Base-by-base conservation (phyloP, 2,113 vertebrate genomes). In the Chlorodrepanis virens region DNA sequence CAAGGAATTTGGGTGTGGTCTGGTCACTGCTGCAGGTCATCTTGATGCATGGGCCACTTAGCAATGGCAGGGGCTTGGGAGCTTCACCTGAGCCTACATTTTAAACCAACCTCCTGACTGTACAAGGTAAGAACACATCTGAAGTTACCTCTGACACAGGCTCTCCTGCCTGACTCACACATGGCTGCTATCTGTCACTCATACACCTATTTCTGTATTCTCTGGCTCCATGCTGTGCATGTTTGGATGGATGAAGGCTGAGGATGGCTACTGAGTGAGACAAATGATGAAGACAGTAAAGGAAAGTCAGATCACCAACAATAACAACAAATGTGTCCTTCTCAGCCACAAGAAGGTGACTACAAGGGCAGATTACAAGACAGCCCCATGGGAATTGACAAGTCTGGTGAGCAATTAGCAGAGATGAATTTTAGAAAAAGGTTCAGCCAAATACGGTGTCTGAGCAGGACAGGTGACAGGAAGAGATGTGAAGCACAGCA, bases 291-390 rank as follows among this genome's bases (percentile, higher is more conserved):
- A 70, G 33, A 59, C 20, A 56, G 75, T 22, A 78, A 78, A 87
- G 37, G 39, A 50, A 94, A 81, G 63, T 10, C 50, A 67, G 61
- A 35, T 29, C 64, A 60, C 57, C 31, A 63, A 7, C 10, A 35
- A 3, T 8, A 64, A 74, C 57, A 63, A 39, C 0, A 0, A 67
- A 22, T 3, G 7, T 8, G 11, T 60, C 54, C 24, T 83, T 45
- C 64, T 81, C 52, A 67, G 85, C 15, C 82, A 74, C 37, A 40
- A 70, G 76, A 59, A 39, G 64, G 50, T 5, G 1, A 56, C 56
- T 40, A 69, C 52, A 37, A 45, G 57, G 29, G 29, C 39, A 90
- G 75, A 45, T 22, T 9, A 67, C 53, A 39, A 68, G 59, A 88
- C 12, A 44, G 59, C 21, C 31, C 40, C 17, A 7, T 6, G 8